A percentile compares a stretch with the other conserved stretches of the same genome.
Conservation (phyloP, 1,140 invertebrate species). For the Aphidius gifuensis region DNA sequence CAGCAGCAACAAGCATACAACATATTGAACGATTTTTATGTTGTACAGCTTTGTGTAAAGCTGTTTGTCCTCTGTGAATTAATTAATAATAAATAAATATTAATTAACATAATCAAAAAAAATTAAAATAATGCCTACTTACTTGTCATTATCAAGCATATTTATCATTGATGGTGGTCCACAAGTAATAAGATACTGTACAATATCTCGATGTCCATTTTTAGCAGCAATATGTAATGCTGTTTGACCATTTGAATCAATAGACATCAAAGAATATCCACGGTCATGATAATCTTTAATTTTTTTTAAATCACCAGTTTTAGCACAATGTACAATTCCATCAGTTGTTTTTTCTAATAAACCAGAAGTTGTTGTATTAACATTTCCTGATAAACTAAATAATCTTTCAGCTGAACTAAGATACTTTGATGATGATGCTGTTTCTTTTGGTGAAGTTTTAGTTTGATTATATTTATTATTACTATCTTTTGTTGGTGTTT, state of each 20-base stretch:
- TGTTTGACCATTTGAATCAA: constrained; percentile 83
- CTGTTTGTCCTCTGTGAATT: constrained; percentile 77
- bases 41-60: constrained; percentile 86
- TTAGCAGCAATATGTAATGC: constrained; percentile 83
- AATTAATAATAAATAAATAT: neutral
- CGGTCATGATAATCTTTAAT: constrained; percentile 77
- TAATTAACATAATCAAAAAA: constrained; percentile 1
- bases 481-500: no score
- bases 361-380: constrained; percentile 54
- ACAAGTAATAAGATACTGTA: constrained; percentile 83
- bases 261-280: constrained; percentile 81
- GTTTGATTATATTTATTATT: no score
- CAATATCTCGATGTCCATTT: constrained; percentile 84
- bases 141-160: constrained; percentile 85
- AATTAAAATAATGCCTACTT: constrained; percentile 41
- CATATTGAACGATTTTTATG: constrained; percentile 81
- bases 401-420: constrained; percentile 47
- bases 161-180: constrained; percentile 80
- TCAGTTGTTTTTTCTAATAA: constrained; percentile 77
- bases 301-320: constrained; percentile 70
- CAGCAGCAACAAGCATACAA: constrained; percentile 89
- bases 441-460: no score
- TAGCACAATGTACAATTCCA: constrained; percentile 77
- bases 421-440: no score
- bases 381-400: constrained; percentile 48